Evolutionary conservation across 2,113 vertebrate genomes (phyloP), one percentile per base, ranked within the genome.

Genomic region (Tautogolabrus adspersus): DNA sequence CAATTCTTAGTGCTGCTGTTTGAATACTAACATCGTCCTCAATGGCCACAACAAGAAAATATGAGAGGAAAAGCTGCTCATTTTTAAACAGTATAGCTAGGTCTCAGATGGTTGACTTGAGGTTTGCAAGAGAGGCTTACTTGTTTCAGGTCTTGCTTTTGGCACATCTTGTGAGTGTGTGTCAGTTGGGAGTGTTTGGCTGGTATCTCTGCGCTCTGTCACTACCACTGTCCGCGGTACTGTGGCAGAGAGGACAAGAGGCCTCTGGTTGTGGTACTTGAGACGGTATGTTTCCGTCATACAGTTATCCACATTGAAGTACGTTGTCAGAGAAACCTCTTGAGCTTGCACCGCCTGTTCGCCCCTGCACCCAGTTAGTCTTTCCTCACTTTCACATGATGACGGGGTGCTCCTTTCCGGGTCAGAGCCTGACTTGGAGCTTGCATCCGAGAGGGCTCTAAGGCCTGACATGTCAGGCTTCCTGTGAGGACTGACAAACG

Each of bases 221-320:
- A 75, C 89, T 8, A 87, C 92, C 22, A 68, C 73, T 21, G 95
- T 92, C 89, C 87, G 88, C 77, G 83, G 90, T 66, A 85, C 92
- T 0, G 95, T 85, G 79, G 93, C 95, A 19, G 96, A 94, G 82
- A 94, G 95, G 56, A 98, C 92, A 77, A 95, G 96, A 66, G 97
- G 96, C 90, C 96, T 96, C 93, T 97, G 97, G 89, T 97, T 96
- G 89, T 98, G 97, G 82, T 98, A 99, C 88, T 98, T 98, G 66
- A 98, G 79, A 78, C 98, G 96, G 81, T 99, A 99, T 0, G 97
- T 98, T 86, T 99, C 98, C 16, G 98, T 99, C 98, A 99, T 99
- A 79, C 98, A 99, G 84, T 95, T 96, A 70, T 99, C 98, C 66
- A 99, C 98, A 0, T 96, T 97, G 90, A 99, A 99, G 72, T 99